A percentile compares a stretch with the other conserved stretches of the same genome.
These are phyloP conservation scores for crab-eating macaque (Macaca fascicularis) DNA, from an alignment of 2,113 vertebrate genomes.

Conservation along the genomic window DNA sequence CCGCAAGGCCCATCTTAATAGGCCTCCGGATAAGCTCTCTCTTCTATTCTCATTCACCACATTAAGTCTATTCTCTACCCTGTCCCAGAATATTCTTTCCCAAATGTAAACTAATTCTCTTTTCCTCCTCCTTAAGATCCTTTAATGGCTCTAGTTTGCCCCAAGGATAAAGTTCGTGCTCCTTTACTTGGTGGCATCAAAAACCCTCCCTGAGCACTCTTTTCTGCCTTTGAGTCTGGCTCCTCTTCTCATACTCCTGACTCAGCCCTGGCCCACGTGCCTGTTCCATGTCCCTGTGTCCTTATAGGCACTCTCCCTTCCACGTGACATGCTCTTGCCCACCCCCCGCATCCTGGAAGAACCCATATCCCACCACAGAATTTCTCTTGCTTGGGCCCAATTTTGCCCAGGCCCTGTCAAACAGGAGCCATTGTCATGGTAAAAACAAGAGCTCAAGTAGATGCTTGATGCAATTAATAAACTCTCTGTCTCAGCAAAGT, in stretches of 20 bases:
- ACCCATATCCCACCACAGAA: rapidly evolving
- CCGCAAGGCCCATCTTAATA: too few species aligned
- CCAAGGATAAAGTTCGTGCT: neutral
- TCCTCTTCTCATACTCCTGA: neutral
- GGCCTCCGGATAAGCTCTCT: neutral
- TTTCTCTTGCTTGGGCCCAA: neutral
- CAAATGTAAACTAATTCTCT: neutral
- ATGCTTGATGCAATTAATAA: neutral
- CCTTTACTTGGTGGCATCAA: neutral
- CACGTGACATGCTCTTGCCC: rapidly evolving
- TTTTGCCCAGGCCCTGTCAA: neutral
- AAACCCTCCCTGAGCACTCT: rapidly evolving
- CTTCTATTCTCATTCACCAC: neutral
- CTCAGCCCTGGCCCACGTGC: rapidly evolving
- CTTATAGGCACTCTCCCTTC: rapidly evolving
- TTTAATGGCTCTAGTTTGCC: neutral
- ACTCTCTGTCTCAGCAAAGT: neutral
- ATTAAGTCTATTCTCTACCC: neutral
- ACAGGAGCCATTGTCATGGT: neutral
- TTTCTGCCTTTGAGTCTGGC: neutral
- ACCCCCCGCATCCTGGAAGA: too few species aligned
- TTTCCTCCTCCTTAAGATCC: neutral
- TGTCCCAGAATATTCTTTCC: neutral
- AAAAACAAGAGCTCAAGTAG: neutral
- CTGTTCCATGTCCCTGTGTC: too few species aligned